Evolutionary conservation across 2,797 vertebrate species (phyloP).

Genomic region (Anableps anableps): DNA sequence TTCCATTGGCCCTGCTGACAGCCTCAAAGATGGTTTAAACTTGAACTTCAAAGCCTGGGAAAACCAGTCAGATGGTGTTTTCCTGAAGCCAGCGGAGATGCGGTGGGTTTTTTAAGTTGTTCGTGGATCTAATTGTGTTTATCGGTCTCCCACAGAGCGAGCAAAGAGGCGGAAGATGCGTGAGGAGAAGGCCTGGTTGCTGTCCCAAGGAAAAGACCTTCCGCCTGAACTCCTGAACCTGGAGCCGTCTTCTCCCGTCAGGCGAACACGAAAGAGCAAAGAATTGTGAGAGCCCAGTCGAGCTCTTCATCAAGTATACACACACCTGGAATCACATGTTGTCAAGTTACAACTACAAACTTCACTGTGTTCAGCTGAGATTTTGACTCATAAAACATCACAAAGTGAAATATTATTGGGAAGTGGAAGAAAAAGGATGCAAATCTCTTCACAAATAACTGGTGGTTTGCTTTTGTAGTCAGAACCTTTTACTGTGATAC

Average conservation of each 20-base stretch:
- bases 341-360: not conserved
- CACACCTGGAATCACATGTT: no score
- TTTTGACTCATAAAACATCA: not conserved
- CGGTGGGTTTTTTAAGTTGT: not conserved
- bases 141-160: constrained; percentile 81
- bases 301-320: not conserved
- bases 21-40: constrained; percentile 39
- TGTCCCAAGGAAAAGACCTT: constrained; percentile 94
- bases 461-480: no score
- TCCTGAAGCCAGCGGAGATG: constrained; percentile 6
- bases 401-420: not conserved
- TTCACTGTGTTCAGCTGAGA: not conserved
- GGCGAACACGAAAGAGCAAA: constrained; percentile 85
- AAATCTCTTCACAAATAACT: no score
- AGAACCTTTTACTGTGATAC: no score
- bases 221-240: constrained; percentile 92
- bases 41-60: constrained; percentile 34
- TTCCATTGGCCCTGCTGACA: constrained; percentile 37
- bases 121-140: constrained; percentile 30
- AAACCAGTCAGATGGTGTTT: constrained; percentile 22
- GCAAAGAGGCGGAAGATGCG: constrained; percentile 93
- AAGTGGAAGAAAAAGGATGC: not conserved
- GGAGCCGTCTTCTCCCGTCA: constrained; percentile 89
- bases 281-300: constrained; percentile 85
- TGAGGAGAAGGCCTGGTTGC: constrained; percentile 92